Base-by-base conservation (phyloP, 2,113 vertebrate species). In the Limnothrissa miodon region DNA sequence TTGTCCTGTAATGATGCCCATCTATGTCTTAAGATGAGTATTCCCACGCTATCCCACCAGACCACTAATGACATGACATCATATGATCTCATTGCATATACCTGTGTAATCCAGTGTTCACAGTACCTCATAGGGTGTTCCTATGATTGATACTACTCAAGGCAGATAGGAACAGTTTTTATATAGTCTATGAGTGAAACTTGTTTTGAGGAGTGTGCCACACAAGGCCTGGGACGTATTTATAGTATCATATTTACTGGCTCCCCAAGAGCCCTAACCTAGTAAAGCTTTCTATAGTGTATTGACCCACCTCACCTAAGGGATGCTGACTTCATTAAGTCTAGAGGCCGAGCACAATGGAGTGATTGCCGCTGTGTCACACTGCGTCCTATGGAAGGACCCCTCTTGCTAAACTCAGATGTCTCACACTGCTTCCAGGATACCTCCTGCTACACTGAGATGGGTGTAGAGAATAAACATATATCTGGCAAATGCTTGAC, bases 351-450 rank as follows among this genome's bases (percentile, higher is more conserved):
- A 85, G 89, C 81, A 90, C 88, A 90, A 87, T 78, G 89, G 90
- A 82, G 51, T 81, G 88, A 87, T 21, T 83, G 90, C 88, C 80
- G 82, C 90, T 85, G 78, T 89, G 91, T 94, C 93, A 94, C 93
- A 92, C 84, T 80, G 83, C 83, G 87, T 91, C 90, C 89, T 85
- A 59, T 90, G 90, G 87, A 89, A 93, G 85, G 86, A 94, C 94
- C 95, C 94, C 93, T 95, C 90, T 33, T 80, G 82, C 89, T 90
- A 91, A 92, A 94, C 89, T 92, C 89, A 90, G 94, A 93, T 90
- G 92, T 78, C 88, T 42, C n/a, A n/a, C n/a, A n/a, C n/a, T n/a
- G n/a, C n/a, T n/a, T n/a, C n/a, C n/a, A n/a, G n/a, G n/a, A n/a
- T n/a, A n/a, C n/a, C n/a, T n/a, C n/a, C 2, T 86, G 86, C 88